Evolutionary conservation across 2,888 invertebrate species (phyloP).

Genomic region (Eucriotettix oculatus): DNA sequence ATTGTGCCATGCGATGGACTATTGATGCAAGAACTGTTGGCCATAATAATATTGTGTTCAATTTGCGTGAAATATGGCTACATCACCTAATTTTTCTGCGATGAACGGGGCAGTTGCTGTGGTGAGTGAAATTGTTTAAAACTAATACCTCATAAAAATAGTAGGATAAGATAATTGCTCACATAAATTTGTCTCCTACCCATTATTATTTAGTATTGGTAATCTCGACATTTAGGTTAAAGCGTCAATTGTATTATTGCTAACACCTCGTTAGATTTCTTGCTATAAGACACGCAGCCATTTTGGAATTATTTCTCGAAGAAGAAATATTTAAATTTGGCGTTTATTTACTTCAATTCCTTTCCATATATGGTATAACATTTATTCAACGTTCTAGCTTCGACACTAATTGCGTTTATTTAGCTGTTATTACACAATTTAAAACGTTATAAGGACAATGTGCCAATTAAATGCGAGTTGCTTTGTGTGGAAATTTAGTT

Average conservation of each 20-base stretch:
- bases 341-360: too few relatives aligned
- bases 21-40: neutral
- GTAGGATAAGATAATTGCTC: neutral
- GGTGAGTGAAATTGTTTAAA: constrained; percentile 18
- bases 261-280: neutral
- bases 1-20: neutral
- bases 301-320: neutral
- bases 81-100: constrained; percentile 6
- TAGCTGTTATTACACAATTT: too few relatives aligned
- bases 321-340: neutral
- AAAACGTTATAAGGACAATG: too few relatives aligned
- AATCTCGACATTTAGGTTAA: neutral
- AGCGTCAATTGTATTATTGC: neutral
- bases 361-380: too few relatives aligned
- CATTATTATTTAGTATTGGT: neutral
- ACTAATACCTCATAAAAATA: too few relatives aligned
- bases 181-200: neutral
- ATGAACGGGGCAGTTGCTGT: constrained; percentile 25
- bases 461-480: too few relatives aligned
- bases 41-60: neutral
- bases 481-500: too few relatives aligned
- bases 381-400: too few relatives aligned
- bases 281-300: too few relatives aligned
- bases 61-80: constrained; percentile 3
- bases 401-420: too few relatives aligned